phyloP scores from a whole-genome alignment of 1,140 invertebrate species.

The Schlechtendalia chinensis region DNA sequence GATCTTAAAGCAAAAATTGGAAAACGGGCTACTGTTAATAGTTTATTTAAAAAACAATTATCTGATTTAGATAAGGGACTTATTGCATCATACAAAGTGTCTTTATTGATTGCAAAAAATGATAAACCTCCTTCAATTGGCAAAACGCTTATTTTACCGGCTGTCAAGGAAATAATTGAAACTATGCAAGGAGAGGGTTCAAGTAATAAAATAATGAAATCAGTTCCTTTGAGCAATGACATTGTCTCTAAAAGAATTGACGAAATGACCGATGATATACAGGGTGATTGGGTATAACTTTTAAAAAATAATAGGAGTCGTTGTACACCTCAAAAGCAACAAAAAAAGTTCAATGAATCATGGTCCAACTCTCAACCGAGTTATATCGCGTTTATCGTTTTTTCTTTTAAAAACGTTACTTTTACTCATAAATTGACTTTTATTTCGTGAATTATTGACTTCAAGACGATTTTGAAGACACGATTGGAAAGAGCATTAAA shows the following conservation, averaged over 20 bases:
- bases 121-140: constrained; percentile 26
- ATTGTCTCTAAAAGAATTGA: constrained; percentile 40
- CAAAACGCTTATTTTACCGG: constrained; percentile 23
- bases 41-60: constrained; percentile 19
- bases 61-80: neutral
- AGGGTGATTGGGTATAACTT: too few species aligned
- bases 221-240: neutral
- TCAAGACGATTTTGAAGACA: too few species aligned
- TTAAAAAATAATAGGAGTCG: too few species aligned
- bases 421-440: too few species aligned
- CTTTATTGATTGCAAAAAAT: constrained; percentile 13
- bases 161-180: neutral
- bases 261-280: constrained; percentile 31
- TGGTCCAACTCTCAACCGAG: too few species aligned
- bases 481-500: too few species aligned
- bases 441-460: too few species aligned
- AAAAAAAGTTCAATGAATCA: too few species aligned
- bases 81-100: too few species aligned
- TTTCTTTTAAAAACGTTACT: too few species aligned
- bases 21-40: neutral
- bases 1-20: constrained; percentile 13
- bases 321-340: too few species aligned
- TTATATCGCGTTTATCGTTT: too few species aligned
- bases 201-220: constrained; percentile 2
- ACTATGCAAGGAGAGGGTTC: constrained; percentile 6